phyloP scores from a whole-genome alignment of 2,888 invertebrate species.

The Cinara cedri region DNA sequence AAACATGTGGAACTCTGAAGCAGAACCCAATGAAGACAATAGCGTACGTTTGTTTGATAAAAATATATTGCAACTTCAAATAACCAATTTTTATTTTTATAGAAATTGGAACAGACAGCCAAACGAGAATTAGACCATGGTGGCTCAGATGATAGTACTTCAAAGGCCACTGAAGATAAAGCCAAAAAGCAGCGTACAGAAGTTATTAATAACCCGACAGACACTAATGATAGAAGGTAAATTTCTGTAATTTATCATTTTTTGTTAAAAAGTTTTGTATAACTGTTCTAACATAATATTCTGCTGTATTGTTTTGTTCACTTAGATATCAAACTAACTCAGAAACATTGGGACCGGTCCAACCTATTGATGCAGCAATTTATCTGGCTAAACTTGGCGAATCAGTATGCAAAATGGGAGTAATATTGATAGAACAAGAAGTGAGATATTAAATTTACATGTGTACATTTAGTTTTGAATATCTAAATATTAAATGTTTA shows the following conservation, averaged over 20 bases:
- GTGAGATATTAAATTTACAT: conserved; percentile 63
- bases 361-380: conserved; percentile 88
- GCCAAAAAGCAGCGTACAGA: not conserved
- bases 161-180: conserved; percentile 6
- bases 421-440: conserved; percentile 89
- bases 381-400: conserved; percentile 91
- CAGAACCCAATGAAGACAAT: conserved; percentile 68
- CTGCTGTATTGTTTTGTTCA: not conserved
- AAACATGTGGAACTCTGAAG: conserved; percentile 88
- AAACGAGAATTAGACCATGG: conserved; percentile 53
- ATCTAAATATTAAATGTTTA: not conserved
- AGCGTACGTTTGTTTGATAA: conserved; percentile 63
- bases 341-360: conserved; percentile 70
- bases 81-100: conserved; percentile 19
- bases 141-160: not conserved
- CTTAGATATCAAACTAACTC: conserved; percentile 21
- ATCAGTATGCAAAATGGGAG: conserved; percentile 91
- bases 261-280: not conserved
- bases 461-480: not conserved
- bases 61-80: not conserved
- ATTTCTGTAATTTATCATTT: not conserved
- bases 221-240: conserved; percentile 13
- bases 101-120: conserved; percentile 58
- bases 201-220: conserved; percentile 12
- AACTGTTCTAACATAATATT: too few relatives aligned